Evolutionary conservation across 1,140 invertebrate species (phyloP).

Genomic region (Ylistrum balloti): DNA sequence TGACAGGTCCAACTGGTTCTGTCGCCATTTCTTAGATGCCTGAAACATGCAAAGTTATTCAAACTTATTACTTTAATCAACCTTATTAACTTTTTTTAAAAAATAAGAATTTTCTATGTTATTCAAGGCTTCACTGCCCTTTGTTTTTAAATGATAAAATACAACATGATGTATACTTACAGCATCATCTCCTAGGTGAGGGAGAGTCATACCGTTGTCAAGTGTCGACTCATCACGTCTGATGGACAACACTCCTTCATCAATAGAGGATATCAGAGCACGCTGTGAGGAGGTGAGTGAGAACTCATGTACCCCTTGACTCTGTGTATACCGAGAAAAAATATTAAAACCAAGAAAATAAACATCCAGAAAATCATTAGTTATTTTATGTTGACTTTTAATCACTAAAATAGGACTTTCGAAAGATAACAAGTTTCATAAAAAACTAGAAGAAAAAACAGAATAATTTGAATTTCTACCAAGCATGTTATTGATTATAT

Average conservation of each 20-base stretch:
- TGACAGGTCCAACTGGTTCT: constrained; percentile 93
- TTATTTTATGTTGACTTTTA: too few relatives aligned
- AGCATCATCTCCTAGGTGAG: constrained; percentile 89
- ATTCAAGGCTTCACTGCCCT: too few relatives aligned
- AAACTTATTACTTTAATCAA: too few relatives aligned
- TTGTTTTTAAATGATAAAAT: too few relatives aligned
- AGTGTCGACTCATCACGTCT: constrained; percentile 92
- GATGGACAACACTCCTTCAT: constrained; percentile 90
- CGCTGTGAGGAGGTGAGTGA: constrained; percentile 94
- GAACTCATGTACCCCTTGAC: constrained; percentile 71
- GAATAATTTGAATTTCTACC: too few relatives aligned
- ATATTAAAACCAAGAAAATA: background rate
- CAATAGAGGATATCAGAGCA: constrained; percentile 94
- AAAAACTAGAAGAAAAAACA: too few relatives aligned
- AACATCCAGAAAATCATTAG: background rate
- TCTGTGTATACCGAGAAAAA: constrained; percentile 63
- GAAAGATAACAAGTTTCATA: too few relatives aligned
- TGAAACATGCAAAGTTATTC: constrained; percentile 70
- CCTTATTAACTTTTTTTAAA: too few relatives aligned
- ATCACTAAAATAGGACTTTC: too few relatives aligned
- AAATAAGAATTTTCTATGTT: too few relatives aligned
- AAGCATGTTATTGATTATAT: too few relatives aligned
- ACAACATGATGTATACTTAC: constrained; percentile 76
- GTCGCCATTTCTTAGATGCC: constrained; percentile 95
- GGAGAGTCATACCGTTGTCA: constrained; percentile 88